Evolutionary conservation across 2,797 vertebrate species (phyloP).

Genomic region (Chiroxiphia lanceolata): DNA sequence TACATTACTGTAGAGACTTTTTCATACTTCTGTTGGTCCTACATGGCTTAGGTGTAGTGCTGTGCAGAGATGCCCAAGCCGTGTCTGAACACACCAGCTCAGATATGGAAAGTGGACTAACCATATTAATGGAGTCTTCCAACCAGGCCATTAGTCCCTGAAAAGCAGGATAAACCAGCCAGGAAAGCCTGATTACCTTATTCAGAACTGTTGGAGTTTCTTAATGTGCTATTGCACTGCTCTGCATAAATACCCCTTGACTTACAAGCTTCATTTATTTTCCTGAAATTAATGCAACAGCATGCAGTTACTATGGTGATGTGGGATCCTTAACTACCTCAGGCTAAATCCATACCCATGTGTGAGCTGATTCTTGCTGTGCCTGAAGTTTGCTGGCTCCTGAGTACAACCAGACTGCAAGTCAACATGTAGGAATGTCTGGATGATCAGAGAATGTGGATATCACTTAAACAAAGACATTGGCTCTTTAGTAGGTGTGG

Average conservation of each 20-base stretch:
- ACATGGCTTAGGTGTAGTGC: not conserved
- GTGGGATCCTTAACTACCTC: not conserved
- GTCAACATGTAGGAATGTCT: not conserved
- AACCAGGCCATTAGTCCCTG: not conserved
- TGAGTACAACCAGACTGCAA: not conserved
- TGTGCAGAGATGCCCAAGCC: not conserved
- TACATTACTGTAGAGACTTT: not conserved
- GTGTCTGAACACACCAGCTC: not conserved
- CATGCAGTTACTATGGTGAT: constrained; percentile 45
- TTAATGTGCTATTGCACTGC: not conserved
- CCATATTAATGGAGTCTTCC: not conserved
- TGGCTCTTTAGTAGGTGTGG: not conserved
- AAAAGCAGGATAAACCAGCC: not conserved
- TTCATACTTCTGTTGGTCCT: not conserved
- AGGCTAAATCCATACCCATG: not conserved
- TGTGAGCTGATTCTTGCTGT: not conserved
- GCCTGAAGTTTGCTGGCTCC: not conserved
- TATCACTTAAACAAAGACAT: not conserved
- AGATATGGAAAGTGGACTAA: not conserved
- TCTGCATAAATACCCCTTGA: not conserved
- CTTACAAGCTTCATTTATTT: constrained; percentile 27
- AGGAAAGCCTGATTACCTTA: not conserved
- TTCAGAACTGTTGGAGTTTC: not conserved
- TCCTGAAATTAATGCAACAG: constrained; percentile 16
- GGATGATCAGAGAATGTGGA: not conserved